These are phyloP conservation scores for Sylvia atricapilla DNA, from an alignment of 2,113 vertebrate species.

Conservation along the genomic window DNA sequence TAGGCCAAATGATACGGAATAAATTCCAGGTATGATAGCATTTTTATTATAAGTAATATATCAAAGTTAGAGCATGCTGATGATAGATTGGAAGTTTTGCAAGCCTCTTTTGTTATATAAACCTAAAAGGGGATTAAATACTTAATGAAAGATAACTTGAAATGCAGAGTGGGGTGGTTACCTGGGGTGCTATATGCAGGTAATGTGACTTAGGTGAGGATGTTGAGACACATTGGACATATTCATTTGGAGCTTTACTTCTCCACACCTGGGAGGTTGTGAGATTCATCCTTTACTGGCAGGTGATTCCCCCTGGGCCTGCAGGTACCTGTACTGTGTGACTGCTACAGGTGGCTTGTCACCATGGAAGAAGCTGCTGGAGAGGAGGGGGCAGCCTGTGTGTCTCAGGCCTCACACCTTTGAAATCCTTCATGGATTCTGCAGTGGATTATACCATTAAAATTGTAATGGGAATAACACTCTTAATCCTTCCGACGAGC, in stretches of 20 bases:
- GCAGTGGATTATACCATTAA: neutral
- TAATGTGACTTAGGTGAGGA: neutral
- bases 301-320: neutral
- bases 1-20: neutral
- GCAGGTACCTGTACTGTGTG: neutral
- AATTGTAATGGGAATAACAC: neutral
- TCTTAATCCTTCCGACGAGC: neutral
- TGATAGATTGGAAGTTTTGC: neutral
- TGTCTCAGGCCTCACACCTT: neutral
- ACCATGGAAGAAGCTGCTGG: fast-evolving
- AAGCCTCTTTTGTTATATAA: neutral
- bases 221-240: neutral
- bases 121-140: neutral
- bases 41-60: neutral
- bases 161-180: neutral
- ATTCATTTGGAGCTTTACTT: neutral
- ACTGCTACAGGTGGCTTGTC: neutral
- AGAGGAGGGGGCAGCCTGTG: neutral
- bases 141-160: neutral
- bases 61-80: neutral
- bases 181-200: neutral
- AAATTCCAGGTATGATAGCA: neutral
- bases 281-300: neutral
- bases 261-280: neutral
- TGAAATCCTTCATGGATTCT: neutral